A percentile compares a stretch with the other conserved stretches of the same genome.
These are phyloP conservation scores for Natator depressus DNA, from an alignment of 2,113 vertebrate genomes.

Conservation along the genomic window DNA sequence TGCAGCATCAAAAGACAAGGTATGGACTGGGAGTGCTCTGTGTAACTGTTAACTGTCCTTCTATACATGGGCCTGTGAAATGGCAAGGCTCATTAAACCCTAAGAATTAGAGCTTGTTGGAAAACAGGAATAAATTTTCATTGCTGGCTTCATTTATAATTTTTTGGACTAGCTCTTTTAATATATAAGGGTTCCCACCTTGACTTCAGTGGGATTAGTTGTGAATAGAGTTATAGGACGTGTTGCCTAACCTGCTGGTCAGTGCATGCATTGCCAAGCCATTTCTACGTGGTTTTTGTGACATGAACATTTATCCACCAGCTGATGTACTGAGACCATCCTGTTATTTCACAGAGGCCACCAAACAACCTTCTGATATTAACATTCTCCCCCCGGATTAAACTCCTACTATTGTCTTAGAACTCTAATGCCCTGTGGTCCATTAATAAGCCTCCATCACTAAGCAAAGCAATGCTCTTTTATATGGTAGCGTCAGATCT, in stretches of 20 bases:
- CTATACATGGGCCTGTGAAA: not conserved
- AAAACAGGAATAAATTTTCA: not conserved
- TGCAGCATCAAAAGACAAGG: not conserved
- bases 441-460: conserved; percentile 9
- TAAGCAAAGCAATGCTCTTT: conserved; percentile 29
- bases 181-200: not conserved
- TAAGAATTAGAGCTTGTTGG: not conserved
- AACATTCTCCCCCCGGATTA: conserved; percentile 1
- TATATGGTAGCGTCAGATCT: not conserved
- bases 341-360: not conserved
- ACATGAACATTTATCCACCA: not conserved
- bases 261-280: not conserved
- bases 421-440: conserved; percentile 21
- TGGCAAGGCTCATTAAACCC: not conserved
- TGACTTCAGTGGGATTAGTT: not conserved
- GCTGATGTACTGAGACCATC: not conserved
- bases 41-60: not conserved
- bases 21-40: not conserved
- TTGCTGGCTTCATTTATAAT: not conserved
- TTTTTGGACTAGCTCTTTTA: not conserved
- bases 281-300: not conserved
- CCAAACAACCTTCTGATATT: conserved; percentile 5
- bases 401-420: not conserved
- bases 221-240: not conserved
- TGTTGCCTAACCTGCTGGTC: not conserved